Percentiles rank a stretch among this genome's conserved stretches.
Evolutionary conservation across 2,888 invertebrate genomes (phyloP).

Genomic region (Caradrina clavipalpis): DNA sequence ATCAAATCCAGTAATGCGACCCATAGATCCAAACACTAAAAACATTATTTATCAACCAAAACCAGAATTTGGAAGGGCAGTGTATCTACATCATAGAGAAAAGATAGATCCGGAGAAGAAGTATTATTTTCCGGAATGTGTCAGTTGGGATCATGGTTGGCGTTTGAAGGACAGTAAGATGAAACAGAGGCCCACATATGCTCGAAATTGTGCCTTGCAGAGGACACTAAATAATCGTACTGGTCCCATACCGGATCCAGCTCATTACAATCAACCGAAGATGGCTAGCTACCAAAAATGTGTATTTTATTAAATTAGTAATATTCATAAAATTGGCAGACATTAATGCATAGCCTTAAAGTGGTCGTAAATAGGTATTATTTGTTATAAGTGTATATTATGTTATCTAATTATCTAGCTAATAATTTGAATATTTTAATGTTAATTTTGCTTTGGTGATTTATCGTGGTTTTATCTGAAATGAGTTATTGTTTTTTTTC

Average conservation of each 20-base stretch:
- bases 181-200: slow-evolving; percentile 62
- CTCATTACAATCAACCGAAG: slow-evolving; percentile 70
- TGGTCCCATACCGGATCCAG: slow-evolving; percentile 75
- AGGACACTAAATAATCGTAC: slow-evolving; percentile 69
- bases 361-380: no score
- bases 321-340: background rate
- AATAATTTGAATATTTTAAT: no score
- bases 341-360: no score
- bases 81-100: slow-evolving; percentile 68
- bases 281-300: slow-evolving; percentile 43
- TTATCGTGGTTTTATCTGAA: no score
- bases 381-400: no score
- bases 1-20: slow-evolving; percentile 75
- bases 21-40: slow-evolving; percentile 68
- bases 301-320: no score
- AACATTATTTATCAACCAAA: slow-evolving; percentile 71
- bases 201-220: slow-evolving; percentile 73
- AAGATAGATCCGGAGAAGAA: slow-evolving; percentile 72
- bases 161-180: slow-evolving; percentile 71
- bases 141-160: slow-evolving; percentile 76
- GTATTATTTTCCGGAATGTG: slow-evolving; percentile 75
- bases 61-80: slow-evolving; percentile 70
- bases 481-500: no score
- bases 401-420: no score
- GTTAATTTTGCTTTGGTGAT: no score